These are phyloP conservation scores for Parasteatoda tepidariorum DNA, from an alignment of 1,140 invertebrate genomes.

Conservation along the genomic window DNA sequence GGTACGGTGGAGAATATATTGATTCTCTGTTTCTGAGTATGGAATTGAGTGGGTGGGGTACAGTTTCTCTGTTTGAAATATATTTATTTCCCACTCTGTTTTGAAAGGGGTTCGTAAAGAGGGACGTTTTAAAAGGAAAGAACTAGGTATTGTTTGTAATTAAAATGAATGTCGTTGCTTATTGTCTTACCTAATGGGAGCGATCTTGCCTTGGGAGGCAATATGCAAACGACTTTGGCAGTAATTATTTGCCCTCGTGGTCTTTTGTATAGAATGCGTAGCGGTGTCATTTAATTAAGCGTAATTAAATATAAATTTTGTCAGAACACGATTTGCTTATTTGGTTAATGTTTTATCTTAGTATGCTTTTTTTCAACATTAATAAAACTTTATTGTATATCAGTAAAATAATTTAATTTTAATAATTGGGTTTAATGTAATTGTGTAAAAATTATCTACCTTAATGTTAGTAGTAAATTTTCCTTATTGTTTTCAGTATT, in stretches of 20 bases:
- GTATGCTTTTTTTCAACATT: no score
- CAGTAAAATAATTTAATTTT: no score
- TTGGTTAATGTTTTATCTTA: no score
- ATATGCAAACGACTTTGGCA: constrained; percentile 25
- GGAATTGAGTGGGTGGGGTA: not conserved
- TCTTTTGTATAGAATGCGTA: not conserved
- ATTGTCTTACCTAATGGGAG: constrained; percentile 35
- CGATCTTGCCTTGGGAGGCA: not conserved
- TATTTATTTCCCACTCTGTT: constrained; percentile 23
- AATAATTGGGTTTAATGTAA: no score
- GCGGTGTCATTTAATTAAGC: not conserved
- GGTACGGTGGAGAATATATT: constrained; percentile 28
- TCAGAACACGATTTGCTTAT: no score
- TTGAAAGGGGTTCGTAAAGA: not conserved
- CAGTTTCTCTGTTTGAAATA: constrained; percentile 36
- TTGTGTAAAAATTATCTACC: no score
- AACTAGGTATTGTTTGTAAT: constrained; percentile 56
- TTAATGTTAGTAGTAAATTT: no score
- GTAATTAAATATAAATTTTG: no score
- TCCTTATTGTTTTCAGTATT: no score
- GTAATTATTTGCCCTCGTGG: constrained; percentile 9
- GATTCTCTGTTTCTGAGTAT: constrained; percentile 8
- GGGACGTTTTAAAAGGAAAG: constrained; percentile 39
- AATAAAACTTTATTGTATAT: no score
- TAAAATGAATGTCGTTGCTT: constrained; percentile 56